Evolutionary conservation across 2,888 invertebrate genomes (phyloP).

Genomic region (Drosophila affinis): DNA sequence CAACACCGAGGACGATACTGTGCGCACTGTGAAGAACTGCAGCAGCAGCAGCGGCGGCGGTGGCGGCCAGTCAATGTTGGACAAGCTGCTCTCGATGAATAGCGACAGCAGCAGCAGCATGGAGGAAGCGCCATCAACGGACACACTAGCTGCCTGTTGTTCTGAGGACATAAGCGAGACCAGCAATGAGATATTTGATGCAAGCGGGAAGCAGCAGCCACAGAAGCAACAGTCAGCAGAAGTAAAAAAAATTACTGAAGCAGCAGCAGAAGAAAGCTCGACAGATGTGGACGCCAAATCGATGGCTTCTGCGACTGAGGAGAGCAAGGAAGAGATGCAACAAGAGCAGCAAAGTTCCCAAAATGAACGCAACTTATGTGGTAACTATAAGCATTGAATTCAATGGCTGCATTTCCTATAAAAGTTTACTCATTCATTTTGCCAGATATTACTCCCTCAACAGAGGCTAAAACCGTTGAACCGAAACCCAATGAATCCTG

Average conservation of each 20-base stretch:
- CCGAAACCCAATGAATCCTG: constrained; percentile 74
- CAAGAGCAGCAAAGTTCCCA: constrained; percentile 68
- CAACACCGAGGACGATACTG: constrained; percentile 78
- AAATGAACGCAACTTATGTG: constrained; percentile 76
- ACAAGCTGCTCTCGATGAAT: constrained; percentile 82
- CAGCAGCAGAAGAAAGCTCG: constrained; percentile 10
- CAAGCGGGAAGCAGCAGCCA: constrained; percentile 29
- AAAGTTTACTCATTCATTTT: neutral
- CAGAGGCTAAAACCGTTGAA: constrained; percentile 75
- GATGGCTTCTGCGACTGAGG: neutral
- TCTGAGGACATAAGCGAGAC: constrained; percentile 81
- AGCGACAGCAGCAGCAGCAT: constrained; percentile 81
- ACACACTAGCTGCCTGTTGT: constrained; percentile 78
- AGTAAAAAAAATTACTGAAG: constrained; percentile 8
- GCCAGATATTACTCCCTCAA: constrained; percentile 74
- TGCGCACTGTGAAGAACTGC: constrained; percentile 69
- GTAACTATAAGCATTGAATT: constrained; percentile 34
- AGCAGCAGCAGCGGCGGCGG: constrained; percentile 58
- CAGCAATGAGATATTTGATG: constrained; percentile 81
- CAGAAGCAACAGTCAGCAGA: constrained; percentile 2
- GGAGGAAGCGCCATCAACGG: constrained; percentile 81
- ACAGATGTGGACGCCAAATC: constrained; percentile 3
- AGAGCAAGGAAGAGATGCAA: constrained; percentile 43
- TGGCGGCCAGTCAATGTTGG: constrained; percentile 81
- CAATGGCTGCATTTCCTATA: neutral